Conservation (phyloP, 2,113 vertebrate genomes). For the Blennius ocellaris region DNA sequence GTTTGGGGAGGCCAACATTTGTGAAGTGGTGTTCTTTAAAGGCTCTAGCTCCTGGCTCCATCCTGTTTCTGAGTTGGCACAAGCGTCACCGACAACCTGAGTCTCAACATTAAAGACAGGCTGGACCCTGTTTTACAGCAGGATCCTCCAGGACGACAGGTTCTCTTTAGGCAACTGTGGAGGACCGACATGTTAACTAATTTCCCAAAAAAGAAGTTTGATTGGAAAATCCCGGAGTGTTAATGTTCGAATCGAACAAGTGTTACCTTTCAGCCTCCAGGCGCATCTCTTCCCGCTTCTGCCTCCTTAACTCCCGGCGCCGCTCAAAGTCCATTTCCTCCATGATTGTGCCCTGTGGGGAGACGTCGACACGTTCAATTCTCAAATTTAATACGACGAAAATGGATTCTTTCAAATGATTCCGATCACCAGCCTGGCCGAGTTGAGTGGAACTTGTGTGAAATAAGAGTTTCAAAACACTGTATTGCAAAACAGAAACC, state of each 20-base stretch:
- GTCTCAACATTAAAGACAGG: constrained; percentile 34
- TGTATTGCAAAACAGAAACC: no score
- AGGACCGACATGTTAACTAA: constrained; percentile 1
- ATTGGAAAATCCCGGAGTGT: constrained; percentile 4
- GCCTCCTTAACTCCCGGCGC: constrained; percentile 96
- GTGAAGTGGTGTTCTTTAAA: constrained; percentile 63
- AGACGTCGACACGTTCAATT: constrained; percentile 57
- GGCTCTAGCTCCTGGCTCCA: constrained; percentile 30
- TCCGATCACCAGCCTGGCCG: no score
- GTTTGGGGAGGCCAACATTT: constrained; percentile 51
- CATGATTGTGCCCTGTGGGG: constrained; percentile 84
- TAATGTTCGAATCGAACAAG: constrained; percentile 8
- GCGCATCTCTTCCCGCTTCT: constrained; percentile 99
- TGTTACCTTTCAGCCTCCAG: constrained; percentile 94
- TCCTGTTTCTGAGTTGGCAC: constrained; percentile 54
- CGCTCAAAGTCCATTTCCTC: constrained; percentile 95
- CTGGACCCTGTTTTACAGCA: constrained; percentile 35
- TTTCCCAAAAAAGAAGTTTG: constrained; percentile 14
- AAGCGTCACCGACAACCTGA: constrained; percentile 53
- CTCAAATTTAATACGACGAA: constrained; percentile 1
- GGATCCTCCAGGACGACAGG: constrained; percentile 11
- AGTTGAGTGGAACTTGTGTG: no score
- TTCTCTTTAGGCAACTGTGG: neutral
- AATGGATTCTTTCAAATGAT: neutral
- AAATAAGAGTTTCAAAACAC: no score